Evolutionary conservation across 2,888 invertebrate genomes (phyloP).

Genomic region (Sarcophaga carnaria): DNA sequence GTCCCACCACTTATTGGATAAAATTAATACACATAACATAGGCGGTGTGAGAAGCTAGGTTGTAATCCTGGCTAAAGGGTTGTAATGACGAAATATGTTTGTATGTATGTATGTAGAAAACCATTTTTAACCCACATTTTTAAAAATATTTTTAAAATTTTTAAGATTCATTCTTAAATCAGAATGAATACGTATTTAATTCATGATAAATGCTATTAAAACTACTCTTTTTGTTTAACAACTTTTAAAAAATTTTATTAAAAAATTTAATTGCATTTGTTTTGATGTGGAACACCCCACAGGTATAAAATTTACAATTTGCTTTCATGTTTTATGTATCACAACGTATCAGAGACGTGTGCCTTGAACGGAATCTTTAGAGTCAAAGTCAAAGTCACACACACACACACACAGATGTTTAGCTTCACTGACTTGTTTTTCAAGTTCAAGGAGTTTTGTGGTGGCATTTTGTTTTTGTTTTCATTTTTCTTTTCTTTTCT

Average conservation of each 20-base stretch:
- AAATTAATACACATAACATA: no score
- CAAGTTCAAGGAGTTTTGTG: conserved; percentile 71
- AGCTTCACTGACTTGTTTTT: conserved; percentile 67
- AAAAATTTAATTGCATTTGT: neutral
- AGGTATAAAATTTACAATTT: neutral
- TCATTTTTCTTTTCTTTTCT: conserved; percentile 24
- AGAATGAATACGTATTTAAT: no score
- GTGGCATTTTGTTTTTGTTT: conserved; percentile 33
- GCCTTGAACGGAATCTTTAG: neutral
- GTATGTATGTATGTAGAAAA: no score
- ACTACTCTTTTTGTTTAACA: no score
- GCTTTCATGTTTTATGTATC: neutral
- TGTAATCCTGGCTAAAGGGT: no score
- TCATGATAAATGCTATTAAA: no score
- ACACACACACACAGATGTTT: conserved; percentile 53
- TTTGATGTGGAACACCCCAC: conserved; percentile 22
- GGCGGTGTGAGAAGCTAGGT: no score
- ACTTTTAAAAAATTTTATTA: neutral
- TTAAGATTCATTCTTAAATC: no score
- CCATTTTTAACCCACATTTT: no score
- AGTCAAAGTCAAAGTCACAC: conserved; percentile 59
- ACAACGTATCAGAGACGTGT: neutral
- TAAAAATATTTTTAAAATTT: no score
- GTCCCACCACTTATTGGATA: no score
- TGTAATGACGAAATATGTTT: no score